Evolutionary conservation across 2,797 vertebrate species (phyloP), one percentile per base, ranked within the genome.

Genomic region (Notolepis coatsorum): DNA sequence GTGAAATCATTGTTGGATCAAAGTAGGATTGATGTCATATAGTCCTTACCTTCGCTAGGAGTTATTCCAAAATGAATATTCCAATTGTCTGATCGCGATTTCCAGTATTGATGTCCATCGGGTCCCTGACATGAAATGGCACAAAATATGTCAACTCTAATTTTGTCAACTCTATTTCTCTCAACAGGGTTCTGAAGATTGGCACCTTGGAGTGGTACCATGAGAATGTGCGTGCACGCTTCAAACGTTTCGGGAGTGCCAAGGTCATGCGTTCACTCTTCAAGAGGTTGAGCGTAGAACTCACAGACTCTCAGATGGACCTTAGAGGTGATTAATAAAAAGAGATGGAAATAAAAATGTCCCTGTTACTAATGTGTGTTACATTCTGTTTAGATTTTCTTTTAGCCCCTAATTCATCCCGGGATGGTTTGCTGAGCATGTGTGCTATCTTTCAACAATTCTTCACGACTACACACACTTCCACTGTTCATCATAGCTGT

Each of bases 151-250:
- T 42, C 12, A 0, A 7, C 39, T 20, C 1, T 2, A 23, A 4
- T 15, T 33, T 4, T 37, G n/a, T 12, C n/a, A 7, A 17, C 2
- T 52, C 0, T 0, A 5, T 72, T 49, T 64, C 39, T 17, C 27
- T 27, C 2, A 18, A 13, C 88, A 98, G 97, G 78, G 90, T 95
- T 0, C 90, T 96, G 60, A 96, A 93, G 91, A 93, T 95, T 0
- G 94, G 96, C 4, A 96, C 95, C 0, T 79, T 97, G 80, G 95
- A 96, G 49, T 98, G 97, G 97, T 98, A 95, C 88, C 92, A 99
- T 0, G 84, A 94, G 23, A 95, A 95, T 0, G 87, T 98, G 27
- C 88, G 90, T 0, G 82, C 95, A 20, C 95, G 95, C 5, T 98
- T 98, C 86, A 96, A 95, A 81, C 88, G 89, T 1, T 97, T 97